A percentile compares a stretch with the other conserved stretches of the same genome.
Evolutionary conservation across 2,113 vertebrate genomes (phyloP).

Genomic region (Candoia aspera): DNA sequence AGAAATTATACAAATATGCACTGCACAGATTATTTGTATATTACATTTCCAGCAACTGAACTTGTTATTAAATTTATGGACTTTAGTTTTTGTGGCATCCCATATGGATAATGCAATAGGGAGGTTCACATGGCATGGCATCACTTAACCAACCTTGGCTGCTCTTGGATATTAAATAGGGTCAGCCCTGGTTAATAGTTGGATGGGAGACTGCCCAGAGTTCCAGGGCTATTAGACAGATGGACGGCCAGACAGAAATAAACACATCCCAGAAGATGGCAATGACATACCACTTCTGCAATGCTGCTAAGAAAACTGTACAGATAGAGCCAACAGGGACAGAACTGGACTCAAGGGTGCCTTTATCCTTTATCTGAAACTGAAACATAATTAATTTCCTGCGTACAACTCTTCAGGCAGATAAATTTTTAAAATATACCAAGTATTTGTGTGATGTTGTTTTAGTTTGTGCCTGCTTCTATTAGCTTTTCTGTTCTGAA

Average conservation of each 20-base stretch:
- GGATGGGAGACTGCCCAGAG: background rate
- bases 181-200: background rate
- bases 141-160: background rate
- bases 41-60: background rate
- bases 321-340: background rate
- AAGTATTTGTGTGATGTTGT: background rate
- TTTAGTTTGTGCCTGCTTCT: background rate
- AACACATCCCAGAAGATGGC: background rate
- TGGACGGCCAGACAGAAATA: too few relatives aligned
- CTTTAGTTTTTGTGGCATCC: background rate
- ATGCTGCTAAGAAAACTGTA: background rate
- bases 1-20: background rate
- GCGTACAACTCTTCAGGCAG: background rate
- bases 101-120: background rate
- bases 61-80: background rate
- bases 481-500: background rate
- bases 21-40: background rate
- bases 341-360: background rate
- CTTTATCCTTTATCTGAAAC: background rate
- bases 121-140: background rate
- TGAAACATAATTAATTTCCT: background rate
- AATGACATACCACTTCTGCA: background rate
- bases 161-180: background rate
- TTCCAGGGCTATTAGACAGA: too few relatives aligned
- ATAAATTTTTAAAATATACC: background rate